These are phyloP conservation scores for Chondrosia reniformis DNA, from an alignment of 37 sponge, comb jelly and placozoan species.

Conservation along the genomic window DNA sequence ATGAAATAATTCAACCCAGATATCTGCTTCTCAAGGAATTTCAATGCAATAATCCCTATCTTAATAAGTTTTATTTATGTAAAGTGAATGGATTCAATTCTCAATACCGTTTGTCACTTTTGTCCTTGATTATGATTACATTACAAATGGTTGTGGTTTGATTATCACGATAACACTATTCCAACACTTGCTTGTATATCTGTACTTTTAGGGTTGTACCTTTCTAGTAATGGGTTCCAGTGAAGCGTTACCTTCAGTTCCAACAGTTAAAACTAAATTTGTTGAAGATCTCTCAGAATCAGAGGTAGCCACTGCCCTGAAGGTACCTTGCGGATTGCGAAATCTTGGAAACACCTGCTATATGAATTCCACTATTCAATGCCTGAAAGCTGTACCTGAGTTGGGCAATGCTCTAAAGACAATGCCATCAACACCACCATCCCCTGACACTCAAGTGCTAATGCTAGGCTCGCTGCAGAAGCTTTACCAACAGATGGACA, in stretches of 20 bases:
- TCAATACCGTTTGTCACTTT: too few species aligned
- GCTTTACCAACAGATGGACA: conserved; percentile 57
- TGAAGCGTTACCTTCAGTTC: conserved; percentile 71
- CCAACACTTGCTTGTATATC: not conserved
- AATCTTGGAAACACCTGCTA: conserved; percentile 99
- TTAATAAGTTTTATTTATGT: too few species aligned
- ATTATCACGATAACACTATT: too few species aligned
- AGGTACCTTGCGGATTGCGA: conserved; percentile 77
- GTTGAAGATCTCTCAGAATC: conserved; percentile 91
- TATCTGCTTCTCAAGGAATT: too few species aligned
- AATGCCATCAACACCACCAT: not conserved
- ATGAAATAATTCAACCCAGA: too few species aligned
- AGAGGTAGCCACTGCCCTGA: conserved; percentile 77
- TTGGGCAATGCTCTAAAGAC: conserved; percentile 48
- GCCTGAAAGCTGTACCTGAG: conserved; percentile 91
- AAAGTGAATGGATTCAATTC: too few species aligned
- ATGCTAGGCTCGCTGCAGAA: conserved; percentile 24
- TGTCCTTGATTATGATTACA: too few species aligned
- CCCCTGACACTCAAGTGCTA: conserved; percentile 15
- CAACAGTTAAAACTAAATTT: conserved; percentile 67
- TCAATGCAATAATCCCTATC: too few species aligned
- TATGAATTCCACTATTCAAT: conserved; percentile 96
- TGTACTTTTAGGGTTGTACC: conserved; percentile 45
- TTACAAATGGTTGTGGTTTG: too few species aligned
- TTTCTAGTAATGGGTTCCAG: conserved; percentile 93